phyloP scores from a whole-genome alignment of 2,797 vertebrate species.

The Fistularia tabacaria region DNA sequence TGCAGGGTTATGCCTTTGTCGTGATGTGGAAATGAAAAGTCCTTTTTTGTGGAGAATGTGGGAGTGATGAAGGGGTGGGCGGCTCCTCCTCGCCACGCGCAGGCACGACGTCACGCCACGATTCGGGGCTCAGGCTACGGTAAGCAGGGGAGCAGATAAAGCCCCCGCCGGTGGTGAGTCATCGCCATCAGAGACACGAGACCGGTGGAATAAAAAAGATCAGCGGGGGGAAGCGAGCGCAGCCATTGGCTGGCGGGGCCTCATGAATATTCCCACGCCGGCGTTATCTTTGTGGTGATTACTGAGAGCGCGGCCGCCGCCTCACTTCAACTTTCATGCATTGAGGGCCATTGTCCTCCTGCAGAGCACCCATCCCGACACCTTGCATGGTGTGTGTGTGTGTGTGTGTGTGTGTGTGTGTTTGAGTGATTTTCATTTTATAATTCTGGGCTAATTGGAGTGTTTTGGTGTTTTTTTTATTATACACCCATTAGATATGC shows the following conservation, averaged over 20 bases:
- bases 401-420: background rate
- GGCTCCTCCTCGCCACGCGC: too few relatives aligned
- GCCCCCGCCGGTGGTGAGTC: constrained; percentile 70
- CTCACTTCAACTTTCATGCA: constrained; percentile 64
- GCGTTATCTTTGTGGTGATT: constrained; percentile 64
- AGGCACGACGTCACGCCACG: constrained; percentile 57
- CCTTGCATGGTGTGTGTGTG: background rate
- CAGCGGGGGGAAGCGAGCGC: constrained; percentile 20
- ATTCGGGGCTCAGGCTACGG: constrained; percentile 57
- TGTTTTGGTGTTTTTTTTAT: constrained; percentile 10
- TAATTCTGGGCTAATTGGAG: background rate
- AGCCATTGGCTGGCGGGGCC: constrained; percentile 35
- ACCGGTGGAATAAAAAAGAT: constrained; percentile 36
- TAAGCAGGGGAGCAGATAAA: constrained; percentile 71
- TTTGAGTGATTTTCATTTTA: background rate
- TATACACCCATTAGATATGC: constrained; percentile 3
- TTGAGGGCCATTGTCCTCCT: constrained; percentile 41
- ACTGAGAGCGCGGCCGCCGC: constrained; percentile 66
- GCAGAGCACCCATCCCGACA: constrained; percentile 7
- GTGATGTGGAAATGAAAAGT: too few relatives aligned
- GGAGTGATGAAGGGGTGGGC: too few relatives aligned
- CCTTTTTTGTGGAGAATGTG: too few relatives aligned
- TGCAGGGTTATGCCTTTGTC: too few relatives aligned
- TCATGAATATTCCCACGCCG: constrained; percentile 75
- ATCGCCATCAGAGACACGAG: constrained; percentile 53